Evolutionary conservation across 2,797 vertebrate species (phyloP).

Genomic region (Siniperca obscura): DNA sequence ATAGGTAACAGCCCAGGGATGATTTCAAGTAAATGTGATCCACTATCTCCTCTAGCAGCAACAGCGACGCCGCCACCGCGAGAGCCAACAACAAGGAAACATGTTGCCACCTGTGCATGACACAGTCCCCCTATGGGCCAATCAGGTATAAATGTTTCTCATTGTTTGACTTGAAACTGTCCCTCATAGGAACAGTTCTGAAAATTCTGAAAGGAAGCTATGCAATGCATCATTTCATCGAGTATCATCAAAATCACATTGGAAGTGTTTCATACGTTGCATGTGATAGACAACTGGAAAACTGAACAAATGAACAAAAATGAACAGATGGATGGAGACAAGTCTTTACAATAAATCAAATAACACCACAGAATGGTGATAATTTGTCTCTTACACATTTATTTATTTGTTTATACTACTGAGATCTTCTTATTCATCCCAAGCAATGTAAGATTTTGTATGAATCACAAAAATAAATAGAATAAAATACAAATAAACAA

Average conservation of each 20-base stretch:
- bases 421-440: background rate
- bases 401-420: background rate
- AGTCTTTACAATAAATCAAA: constrained; percentile 4
- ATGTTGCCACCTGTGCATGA: background rate
- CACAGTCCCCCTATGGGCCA: background rate
- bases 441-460: background rate
- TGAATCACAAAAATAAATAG: background rate
- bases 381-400: background rate
- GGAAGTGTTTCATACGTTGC: background rate
- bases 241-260: background rate
- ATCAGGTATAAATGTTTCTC: background rate
- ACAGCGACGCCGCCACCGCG: background rate
- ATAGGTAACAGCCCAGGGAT: constrained; percentile 40
- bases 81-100: constrained; percentile 2
- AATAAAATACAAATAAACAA: background rate
- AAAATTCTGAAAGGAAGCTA: background rate
- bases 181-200: background rate
- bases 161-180: background rate
- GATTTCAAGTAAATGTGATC: constrained; percentile 41
- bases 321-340: background rate
- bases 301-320: constrained; percentile 7
- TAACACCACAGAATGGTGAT: background rate
- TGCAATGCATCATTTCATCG: background rate
- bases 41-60: constrained; percentile 35
- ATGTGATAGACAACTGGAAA: background rate